Percentiles rank a stretch among this genome's conserved stretches.
These are phyloP conservation scores for Coenonympha glycerion DNA, from an alignment of 2,888 invertebrate species.

Conservation along the genomic window DNA sequence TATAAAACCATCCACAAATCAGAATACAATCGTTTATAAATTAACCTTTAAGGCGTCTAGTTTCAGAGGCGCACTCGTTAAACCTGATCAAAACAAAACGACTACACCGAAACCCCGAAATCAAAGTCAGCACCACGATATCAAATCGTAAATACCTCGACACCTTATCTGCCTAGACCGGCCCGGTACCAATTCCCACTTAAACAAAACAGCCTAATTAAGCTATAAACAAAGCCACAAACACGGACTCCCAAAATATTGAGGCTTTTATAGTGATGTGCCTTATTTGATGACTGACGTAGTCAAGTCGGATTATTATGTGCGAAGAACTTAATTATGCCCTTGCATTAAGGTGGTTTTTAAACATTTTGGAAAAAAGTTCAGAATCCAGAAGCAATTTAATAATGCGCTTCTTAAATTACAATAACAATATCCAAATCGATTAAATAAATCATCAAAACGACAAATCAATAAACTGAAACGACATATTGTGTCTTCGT, in stretches of 20 bases:
- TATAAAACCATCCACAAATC: not conserved
- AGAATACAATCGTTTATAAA: slow-evolving; percentile 23
- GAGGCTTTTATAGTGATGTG: slow-evolving; percentile 32
- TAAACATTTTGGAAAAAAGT: too few species aligned
- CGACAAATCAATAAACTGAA: too few species aligned
- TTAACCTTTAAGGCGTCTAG: slow-evolving; percentile 27
- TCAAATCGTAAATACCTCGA: slow-evolving; percentile 71
- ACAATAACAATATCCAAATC: too few species aligned
- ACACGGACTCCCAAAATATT: slow-evolving; percentile 66
- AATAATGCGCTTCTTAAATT: too few species aligned
- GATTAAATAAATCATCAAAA: too few species aligned
- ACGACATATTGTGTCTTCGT: too few species aligned
- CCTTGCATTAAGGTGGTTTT: too few species aligned
- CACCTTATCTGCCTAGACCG: slow-evolving; percentile 69
- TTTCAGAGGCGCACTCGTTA: slow-evolving; percentile 32
- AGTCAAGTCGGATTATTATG: not conserved
- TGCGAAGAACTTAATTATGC: too few species aligned
- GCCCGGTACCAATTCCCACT: slow-evolving; percentile 60
- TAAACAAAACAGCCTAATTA: slow-evolving; percentile 75
- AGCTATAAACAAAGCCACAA: slow-evolving; percentile 75
- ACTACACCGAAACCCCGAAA: slow-evolving; percentile 42
- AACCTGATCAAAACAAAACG: slow-evolving; percentile 56
- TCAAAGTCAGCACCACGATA: slow-evolving; percentile 44
- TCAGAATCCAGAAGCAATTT: too few species aligned
- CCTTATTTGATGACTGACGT: not conserved